Percentiles rank a stretch among this genome's conserved stretches.
These are phyloP conservation scores for Ciconia boyciana DNA, from an alignment of 2,113 vertebrate species.

Conservation along the genomic window DNA sequence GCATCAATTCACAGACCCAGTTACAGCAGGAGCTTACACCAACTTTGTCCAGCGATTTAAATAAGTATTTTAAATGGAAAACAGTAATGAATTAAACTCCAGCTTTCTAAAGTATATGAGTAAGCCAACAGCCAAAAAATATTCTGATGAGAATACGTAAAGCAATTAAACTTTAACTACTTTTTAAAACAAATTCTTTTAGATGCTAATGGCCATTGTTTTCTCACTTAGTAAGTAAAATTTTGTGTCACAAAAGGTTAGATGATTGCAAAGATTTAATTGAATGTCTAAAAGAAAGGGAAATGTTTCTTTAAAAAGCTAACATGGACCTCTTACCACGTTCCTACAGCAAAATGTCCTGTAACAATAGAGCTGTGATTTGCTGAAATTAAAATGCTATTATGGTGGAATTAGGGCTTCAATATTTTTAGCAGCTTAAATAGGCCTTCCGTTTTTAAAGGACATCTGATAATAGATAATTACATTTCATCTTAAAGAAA, in stretches of 20 bases:
- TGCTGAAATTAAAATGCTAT: slow-evolving; percentile 92
- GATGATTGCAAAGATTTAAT: slow-evolving; percentile 78
- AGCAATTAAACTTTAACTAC: slow-evolving; percentile 73
- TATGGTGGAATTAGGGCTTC: slow-evolving; percentile 90
- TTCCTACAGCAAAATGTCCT: slow-evolving; percentile 84
- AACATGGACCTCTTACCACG: slow-evolving; percentile 83
- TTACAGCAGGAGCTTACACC: neutral
- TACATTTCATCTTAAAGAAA: slow-evolving; percentile 80
- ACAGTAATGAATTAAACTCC: slow-evolving; percentile 46
- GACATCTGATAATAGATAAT: slow-evolving; percentile 85
- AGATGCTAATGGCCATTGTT: slow-evolving; percentile 80
- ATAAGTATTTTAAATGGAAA: slow-evolving; percentile 51
- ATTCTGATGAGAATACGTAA: slow-evolving; percentile 56
- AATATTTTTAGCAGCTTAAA: slow-evolving; percentile 84
- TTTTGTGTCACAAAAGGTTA: slow-evolving; percentile 71
- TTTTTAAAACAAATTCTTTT: slow-evolving; percentile 74
- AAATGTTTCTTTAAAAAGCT: slow-evolving; percentile 73
- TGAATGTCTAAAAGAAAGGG: slow-evolving; percentile 74
- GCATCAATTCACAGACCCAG: neutral
- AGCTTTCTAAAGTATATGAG: slow-evolving; percentile 7
- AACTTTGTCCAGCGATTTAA: slow-evolving; percentile 11
- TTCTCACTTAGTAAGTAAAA: slow-evolving; percentile 73
- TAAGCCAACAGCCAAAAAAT: slow-evolving; percentile 46
- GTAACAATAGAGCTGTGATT: slow-evolving; percentile 85
- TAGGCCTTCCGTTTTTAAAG: slow-evolving; percentile 81